Conservation (phyloP, 2,797 vertebrate genomes). For the Glossophaga mutica region DNA sequence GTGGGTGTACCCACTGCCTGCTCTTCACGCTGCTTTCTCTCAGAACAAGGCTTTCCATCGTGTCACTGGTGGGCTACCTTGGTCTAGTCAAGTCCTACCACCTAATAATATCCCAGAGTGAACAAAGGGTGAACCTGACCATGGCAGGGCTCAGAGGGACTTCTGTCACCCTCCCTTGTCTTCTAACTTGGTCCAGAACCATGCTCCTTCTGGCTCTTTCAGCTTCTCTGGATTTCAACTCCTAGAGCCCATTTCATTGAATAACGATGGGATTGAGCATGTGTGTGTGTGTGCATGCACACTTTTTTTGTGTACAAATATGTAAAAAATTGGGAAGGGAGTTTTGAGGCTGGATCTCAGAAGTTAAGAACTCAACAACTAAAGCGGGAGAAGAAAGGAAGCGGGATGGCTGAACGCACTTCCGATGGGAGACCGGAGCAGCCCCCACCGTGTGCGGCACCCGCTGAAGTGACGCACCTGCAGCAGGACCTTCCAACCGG, state of each 20-base stretch:
- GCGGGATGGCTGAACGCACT: background rate
- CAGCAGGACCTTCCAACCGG: background rate
- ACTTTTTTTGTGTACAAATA: background rate
- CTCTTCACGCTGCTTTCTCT: background rate
- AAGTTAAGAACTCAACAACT: background rate
- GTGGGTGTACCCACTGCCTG: background rate
- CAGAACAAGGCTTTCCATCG: background rate
- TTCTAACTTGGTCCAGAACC: background rate
- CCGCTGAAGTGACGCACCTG: fast-evolving
- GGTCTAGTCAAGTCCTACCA: background rate
- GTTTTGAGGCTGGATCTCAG: background rate
- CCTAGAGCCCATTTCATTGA: background rate
- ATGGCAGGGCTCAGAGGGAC: background rate
- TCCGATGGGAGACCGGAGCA: background rate
- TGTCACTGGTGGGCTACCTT: background rate
- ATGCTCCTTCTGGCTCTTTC: background rate
- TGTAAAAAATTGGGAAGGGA: background rate
- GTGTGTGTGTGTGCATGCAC: background rate
- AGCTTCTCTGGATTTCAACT: background rate
- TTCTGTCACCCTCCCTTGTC: background rate
- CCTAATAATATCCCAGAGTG: background rate
- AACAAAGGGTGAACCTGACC: background rate
- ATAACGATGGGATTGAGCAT: background rate
- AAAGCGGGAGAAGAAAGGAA: background rate
- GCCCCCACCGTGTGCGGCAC: too few species aligned